These are phyloP conservation scores for Charina bottae DNA, from an alignment of 2,113 vertebrate genomes.

Conservation along the genomic window DNA sequence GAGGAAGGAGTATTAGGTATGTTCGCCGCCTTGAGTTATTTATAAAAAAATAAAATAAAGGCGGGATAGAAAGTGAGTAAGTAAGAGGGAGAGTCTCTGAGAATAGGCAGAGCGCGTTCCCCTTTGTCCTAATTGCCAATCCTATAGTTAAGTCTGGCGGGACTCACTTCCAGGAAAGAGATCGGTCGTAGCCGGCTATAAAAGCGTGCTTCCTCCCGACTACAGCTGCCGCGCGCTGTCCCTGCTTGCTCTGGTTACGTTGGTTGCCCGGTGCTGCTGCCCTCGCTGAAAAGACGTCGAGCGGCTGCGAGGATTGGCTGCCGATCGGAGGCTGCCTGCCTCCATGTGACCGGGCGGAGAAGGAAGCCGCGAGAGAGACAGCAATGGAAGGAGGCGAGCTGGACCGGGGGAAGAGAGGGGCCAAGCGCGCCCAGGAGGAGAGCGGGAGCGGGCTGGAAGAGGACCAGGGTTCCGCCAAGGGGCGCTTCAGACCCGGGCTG, in stretches of 20 bases:
- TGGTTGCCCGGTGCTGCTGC: too few relatives aligned
- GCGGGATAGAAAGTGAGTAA: too few relatives aligned
- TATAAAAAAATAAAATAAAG: too few relatives aligned
- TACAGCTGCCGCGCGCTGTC: rapidly evolving
- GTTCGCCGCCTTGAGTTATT: too few relatives aligned
- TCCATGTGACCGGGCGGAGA: neutral
- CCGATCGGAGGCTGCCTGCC: neutral
- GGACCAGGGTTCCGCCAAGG: neutral
- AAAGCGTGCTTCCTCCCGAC: neutral
- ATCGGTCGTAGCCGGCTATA: neutral
- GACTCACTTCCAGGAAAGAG: neutral
- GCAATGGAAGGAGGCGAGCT: conserved; percentile 2
- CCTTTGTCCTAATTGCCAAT: neutral
- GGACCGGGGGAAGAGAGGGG: neutral
- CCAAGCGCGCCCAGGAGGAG: conserved; percentile 7
- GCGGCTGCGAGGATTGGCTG: neutral
- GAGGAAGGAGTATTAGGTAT: too few relatives aligned
- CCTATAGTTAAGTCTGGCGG: neutral
- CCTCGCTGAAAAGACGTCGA: rapidly evolving
- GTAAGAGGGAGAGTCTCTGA: neutral
- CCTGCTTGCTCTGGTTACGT: neutral
- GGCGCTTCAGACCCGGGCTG: neutral
- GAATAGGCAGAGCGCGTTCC: neutral
- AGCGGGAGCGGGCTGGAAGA: neutral
- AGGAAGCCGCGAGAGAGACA: too few relatives aligned